These are phyloP conservation scores for Todiramphus chloris DNA, from an alignment of 2,113 vertebrate genomes.

Conservation along the genomic window DNA sequence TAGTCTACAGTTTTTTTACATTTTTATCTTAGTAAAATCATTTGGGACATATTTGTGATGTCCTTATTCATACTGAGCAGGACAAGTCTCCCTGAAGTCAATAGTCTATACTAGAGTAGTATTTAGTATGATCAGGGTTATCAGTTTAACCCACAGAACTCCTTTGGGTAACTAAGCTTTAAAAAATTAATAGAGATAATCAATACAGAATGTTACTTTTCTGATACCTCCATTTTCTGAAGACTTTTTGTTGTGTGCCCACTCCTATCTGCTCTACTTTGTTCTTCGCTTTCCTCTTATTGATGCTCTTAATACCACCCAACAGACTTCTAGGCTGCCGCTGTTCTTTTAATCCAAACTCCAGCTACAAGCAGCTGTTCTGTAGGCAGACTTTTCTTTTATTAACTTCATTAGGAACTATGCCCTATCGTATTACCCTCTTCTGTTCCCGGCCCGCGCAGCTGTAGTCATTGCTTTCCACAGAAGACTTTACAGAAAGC, in stretches of 20 bases:
- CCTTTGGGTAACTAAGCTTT: background rate
- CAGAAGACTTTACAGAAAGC: conserved; percentile 52
- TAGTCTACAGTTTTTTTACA: background rate
- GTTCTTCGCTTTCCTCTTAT: conserved; percentile 23
- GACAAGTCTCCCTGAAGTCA: background rate
- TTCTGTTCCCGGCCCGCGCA: conserved; percentile 54
- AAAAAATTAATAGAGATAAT: background rate
- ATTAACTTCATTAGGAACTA: conserved; percentile 72
- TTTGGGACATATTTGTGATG: background rate
- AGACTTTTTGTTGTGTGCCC: conserved; percentile 10
- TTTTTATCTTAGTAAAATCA: background rate
- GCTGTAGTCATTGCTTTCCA: conserved; percentile 72
- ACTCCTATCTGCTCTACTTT: conserved; percentile 32
- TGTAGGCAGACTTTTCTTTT: conserved; percentile 61
- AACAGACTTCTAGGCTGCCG: conserved; percentile 31
- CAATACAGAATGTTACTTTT: background rate
- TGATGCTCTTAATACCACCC: conserved; percentile 52
- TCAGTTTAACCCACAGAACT: background rate
- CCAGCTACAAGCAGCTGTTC: conserved; percentile 79
- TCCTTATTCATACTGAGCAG: background rate
- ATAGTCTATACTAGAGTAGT: background rate
- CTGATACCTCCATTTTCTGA: background rate
- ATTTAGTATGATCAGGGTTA: background rate
- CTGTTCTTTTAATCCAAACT: conserved; percentile 62
- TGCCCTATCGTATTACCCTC: conserved; percentile 69